Percentiles rank a stretch among this genome's conserved stretches.
These are phyloP conservation scores for Asbolus verrucosus DNA, from an alignment of 1,140 invertebrate species.

Conservation along the genomic window DNA sequence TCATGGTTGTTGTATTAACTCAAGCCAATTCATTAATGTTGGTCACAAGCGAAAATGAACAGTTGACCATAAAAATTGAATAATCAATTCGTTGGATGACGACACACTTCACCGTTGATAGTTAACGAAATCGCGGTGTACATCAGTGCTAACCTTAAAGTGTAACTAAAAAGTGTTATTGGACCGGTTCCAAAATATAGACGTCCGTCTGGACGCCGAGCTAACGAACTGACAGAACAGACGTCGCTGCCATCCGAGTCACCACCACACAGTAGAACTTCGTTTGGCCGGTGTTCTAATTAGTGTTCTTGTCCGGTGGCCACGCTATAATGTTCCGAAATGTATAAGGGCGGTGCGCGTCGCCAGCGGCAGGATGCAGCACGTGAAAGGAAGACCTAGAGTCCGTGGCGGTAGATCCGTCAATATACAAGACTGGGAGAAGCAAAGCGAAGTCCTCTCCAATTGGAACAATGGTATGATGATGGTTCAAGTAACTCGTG, in stretches of 20 bases:
- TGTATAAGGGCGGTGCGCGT: conserved; percentile 8
- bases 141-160: background rate
- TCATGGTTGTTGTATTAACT: no score
- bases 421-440: conserved; percentile 62
- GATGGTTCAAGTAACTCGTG: conserved; percentile 21
- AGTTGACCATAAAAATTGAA: background rate
- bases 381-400: conserved; percentile 50
- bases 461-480: conserved; percentile 64
- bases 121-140: background rate
- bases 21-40: no score
- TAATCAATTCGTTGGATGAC: background rate
- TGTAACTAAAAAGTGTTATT: background rate
- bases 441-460: conserved; percentile 59
- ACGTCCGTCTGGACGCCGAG: conserved; percentile 25
- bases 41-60: background rate
- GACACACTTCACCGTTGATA: background rate
- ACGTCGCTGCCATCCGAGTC: background rate
- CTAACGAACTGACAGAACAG: conserved; percentile 35
- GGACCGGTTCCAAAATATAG: background rate
- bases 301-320: conserved; percentile 13
- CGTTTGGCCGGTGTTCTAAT: no score
- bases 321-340: conserved; percentile 29
- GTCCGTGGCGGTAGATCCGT: conserved; percentile 56
- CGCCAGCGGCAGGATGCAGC: conserved; percentile 19
- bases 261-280: no score